Evolutionary conservation across 2,888 invertebrate genomes (phyloP).

Genomic region (Pheosia tremula): DNA sequence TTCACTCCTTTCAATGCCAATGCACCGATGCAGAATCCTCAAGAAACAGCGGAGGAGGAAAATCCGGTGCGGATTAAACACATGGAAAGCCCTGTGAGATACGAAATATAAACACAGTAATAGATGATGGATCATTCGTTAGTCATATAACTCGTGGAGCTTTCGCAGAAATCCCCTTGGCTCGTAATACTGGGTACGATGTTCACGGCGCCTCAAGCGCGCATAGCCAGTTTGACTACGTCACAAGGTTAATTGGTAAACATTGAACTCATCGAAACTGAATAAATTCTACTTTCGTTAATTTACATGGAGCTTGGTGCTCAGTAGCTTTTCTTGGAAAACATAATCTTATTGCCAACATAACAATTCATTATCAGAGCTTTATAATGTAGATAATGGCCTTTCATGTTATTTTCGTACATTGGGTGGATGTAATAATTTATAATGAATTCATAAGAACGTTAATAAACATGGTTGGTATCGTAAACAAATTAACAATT

Average conservation of each 20-base stretch:
- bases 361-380: too few species aligned
- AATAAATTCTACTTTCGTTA: not conserved
- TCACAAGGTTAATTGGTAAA: slow-evolving; percentile 21
- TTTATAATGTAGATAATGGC: not conserved
- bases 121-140: slow-evolving; percentile 14
- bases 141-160: slow-evolving; percentile 12
- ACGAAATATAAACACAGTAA: slow-evolving; percentile 6
- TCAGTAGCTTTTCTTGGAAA: not conserved
- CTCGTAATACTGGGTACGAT: not conserved
- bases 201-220: not conserved
- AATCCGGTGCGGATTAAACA: not conserved
- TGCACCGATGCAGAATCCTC: not conserved
- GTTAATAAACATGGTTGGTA: slow-evolving; percentile 5
- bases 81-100: slow-evolving; percentile 6
- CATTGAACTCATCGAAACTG: slow-evolving; percentile 3
- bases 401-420: not conserved
- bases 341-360: not conserved
- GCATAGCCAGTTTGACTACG: not conserved
- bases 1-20: slow-evolving; percentile 11
- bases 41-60: slow-evolving; percentile 3
- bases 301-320: not conserved
- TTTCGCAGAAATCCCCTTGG: slow-evolving; percentile 27
- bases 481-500: slow-evolving; percentile 15
- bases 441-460: slow-evolving; percentile 12
- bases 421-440: slow-evolving; percentile 9